Base-by-base conservation (phyloP, 2,888 invertebrate genomes). In the Macrosiphum euphorbiae region DNA sequence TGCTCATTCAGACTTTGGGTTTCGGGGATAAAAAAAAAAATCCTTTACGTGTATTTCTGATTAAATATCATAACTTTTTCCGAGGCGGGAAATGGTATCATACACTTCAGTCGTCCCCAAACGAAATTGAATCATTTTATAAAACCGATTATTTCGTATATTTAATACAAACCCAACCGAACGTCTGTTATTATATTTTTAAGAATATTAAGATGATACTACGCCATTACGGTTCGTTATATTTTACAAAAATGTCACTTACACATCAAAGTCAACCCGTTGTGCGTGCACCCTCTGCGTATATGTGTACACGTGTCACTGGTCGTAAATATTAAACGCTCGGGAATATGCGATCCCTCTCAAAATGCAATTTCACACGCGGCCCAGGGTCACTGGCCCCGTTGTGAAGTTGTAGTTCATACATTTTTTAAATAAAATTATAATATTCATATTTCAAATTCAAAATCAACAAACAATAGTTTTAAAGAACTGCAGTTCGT, bases 261-360 rank as follows among this genome's bases (percentile, higher is more conserved):
- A n/a, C 86, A 52, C 50, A 41, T 94, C 94, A 94, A 67, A 94
- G 85, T 90, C 94, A 55, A 67, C 61, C 55, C 52, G 52, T 11
- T 8, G 52, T 24, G 26, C 41, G 41, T n/a, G 26, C 41, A 78
- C 88, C 90, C 93, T 8, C 35, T 58, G 41, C 11, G 4, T 61
- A 44, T 58, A 28, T 58, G 52, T 20, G 28, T 55, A 85, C 93
- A 90, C 89, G 89, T 85, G 93, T 90, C 93, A 47, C n/a, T 44
- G 89, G 55, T 90, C 89, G 89, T 93, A 90, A 89, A 93, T 93
- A 93, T 89, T 93, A 90, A 90, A 93, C 26, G 58, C 58, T 90
- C 89, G 35, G 88, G 44, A 84, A 88, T 55, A 41, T 41, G 41
- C 24, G 47, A n/a, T 67, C 86, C 88, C 94, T 90, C 85, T 94